Evolutionary conservation across 2,888 invertebrate genomes (phyloP).

Genomic region (Temnothorax unifasciatus): DNA sequence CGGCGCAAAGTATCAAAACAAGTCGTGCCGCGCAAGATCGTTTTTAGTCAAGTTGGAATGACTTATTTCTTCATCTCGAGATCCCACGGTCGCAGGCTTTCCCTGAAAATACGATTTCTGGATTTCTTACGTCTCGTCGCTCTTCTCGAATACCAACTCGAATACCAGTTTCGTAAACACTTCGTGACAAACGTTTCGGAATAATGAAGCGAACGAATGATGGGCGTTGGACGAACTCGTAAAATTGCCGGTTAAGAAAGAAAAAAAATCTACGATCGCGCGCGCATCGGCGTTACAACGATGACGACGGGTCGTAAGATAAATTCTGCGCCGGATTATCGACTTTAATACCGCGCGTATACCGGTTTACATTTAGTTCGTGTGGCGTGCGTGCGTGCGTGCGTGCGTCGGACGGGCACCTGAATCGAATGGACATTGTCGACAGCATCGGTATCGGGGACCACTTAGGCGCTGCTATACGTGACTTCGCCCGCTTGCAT

Average conservation of each 20-base stretch:
- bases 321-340: slow-evolving; percentile 30
- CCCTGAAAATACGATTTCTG: background rate
- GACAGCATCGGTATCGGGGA: slow-evolving; percentile 11
- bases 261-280: background rate
- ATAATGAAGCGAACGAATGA: background rate
- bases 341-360: background rate
- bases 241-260: background rate
- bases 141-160: background rate
- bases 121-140: background rate
- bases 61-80: slow-evolving; percentile 13
- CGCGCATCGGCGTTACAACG: slow-evolving; percentile 2
- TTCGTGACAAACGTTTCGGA: slow-evolving; percentile 14
- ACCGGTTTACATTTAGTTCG: slow-evolving; percentile 20
- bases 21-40: slow-evolving; percentile 8
- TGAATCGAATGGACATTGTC: slow-evolving; percentile 23
- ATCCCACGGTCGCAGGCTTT: background rate
- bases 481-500: slow-evolving; percentile 1
- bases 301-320: slow-evolving; percentile 19
- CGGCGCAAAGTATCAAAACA: slow-evolving; percentile 7
- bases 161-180: background rate
- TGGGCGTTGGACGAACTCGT: background rate
- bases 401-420: slow-evolving; percentile 1
- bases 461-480: slow-evolving; percentile 17
- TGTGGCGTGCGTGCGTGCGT: background rate
- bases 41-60: slow-evolving; percentile 18